Evolutionary conservation across 2,113 vertebrate species (phyloP), one percentile per base, ranked within the genome.

Genomic region (Thamnaconus septentrionalis): DNA sequence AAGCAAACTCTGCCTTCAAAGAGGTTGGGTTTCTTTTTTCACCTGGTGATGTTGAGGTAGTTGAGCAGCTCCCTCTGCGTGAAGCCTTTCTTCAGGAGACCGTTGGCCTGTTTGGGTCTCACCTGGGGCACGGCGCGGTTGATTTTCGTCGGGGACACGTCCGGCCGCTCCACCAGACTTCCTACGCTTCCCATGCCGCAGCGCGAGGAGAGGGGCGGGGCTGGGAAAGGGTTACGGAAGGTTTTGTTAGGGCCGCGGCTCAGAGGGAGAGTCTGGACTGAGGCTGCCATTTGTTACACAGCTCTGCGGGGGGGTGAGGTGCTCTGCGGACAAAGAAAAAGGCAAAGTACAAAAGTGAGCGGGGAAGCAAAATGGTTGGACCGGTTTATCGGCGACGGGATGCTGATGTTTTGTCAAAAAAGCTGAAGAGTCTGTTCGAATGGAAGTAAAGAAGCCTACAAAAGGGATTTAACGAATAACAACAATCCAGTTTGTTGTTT

Each of bases 131-230:
- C 39, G 62, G 93, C 47, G 66, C 88, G 45, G 88, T 81, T 87
- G 31, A 59, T 63, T 83, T 92, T 94, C 40, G 92, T 83, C 31
- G 94, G 91, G 10, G 94, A 92, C 47, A 93, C 83, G 39, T 97
- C 95, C 6, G 96, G 93, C 73, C 93, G 94, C 87, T 99, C 97
- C 78, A 98, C 92, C 77, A 99, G 92, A 82, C 97, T 99, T 79
- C 97, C 94, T 69, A 99, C 96, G 1, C 96, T 99, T 82, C 97
- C 97, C 97, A 99, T 99, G 85, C 85, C 88, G 89, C 92, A 91
- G 55, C 83, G 82, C 5, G 86, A 75, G 0, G 88, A 80, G 8
- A 90, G 84, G 2, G 88, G 89, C 18, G 85, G 82, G 59, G 87
- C 66, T 41, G 91, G 82, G 80, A 85, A 91, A 62, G 87, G 76